Conservation (phyloP, 2,888 invertebrate genomes). For the Coecobrya sp. region DNA sequence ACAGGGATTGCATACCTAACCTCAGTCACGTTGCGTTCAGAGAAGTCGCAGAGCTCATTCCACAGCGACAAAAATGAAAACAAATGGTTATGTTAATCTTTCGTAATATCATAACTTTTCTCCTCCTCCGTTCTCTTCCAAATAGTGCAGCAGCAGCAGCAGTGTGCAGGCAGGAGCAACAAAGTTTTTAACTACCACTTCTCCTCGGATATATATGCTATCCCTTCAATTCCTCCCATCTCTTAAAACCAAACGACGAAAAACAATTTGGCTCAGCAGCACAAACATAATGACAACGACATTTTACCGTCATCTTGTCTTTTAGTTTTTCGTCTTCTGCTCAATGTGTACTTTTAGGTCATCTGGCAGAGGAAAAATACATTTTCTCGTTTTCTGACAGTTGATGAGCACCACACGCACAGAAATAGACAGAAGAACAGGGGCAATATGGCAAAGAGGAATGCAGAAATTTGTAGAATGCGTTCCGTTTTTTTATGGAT, state of each 20-base stretch:
- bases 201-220: neutral
- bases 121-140: neutral
- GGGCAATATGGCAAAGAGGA: constrained; percentile 49
- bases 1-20: neutral
- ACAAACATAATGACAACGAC: constrained; percentile 24
- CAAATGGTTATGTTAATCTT: constrained; percentile 75
- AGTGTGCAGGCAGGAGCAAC: neutral
- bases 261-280: constrained; percentile 30
- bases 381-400: constrained; percentile 51
- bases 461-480: constrained; percentile 58
- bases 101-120: constrained; percentile 68
- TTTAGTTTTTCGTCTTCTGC: no score
- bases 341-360: constrained; percentile 67
- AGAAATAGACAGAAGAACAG: neutral
- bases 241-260: neutral
- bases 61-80: constrained; percentile 73
- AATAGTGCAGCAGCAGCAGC: neutral
- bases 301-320: neutral
- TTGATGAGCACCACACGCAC: constrained; percentile 72
- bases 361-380: constrained; percentile 56
- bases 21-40: neutral
- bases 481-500: constrained; percentile 66
- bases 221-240: neutral
- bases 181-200: constrained; percentile 19
- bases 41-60: constrained; percentile 14